phyloP scores from a whole-genome alignment of 2,797 vertebrate genomes.

The Gastrophryne carolinensis region DNA sequence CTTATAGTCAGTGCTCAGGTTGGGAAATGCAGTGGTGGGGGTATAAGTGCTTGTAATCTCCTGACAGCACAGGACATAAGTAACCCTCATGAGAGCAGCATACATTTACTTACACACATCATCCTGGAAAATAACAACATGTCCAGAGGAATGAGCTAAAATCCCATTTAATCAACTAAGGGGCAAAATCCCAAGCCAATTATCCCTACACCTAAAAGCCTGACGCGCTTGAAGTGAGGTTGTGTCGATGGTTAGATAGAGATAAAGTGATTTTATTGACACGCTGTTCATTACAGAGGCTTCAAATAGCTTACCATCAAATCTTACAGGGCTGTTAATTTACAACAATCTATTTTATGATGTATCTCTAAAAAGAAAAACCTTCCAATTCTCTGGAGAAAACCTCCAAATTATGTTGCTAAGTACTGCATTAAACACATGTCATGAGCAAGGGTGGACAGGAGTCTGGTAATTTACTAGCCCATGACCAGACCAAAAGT shows the following conservation, averaged over 20 bases:
- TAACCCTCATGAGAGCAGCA: not conserved
- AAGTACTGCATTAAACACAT: no score
- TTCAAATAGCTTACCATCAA: conserved; percentile 21
- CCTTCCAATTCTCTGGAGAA: not conserved
- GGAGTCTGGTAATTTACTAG: no score
- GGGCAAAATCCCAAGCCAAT: conserved; percentile 7
- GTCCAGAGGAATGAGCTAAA: conserved; percentile 18
- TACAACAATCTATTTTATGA: not conserved
- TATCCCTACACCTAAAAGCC: not conserved
- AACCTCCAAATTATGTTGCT: not conserved
- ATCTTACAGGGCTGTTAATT: not conserved
- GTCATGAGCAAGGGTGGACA: no score
- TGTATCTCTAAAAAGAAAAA: not conserved
- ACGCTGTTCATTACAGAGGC: conserved; percentile 12
- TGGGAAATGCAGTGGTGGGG: not conserved
- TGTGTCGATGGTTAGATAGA: conserved; percentile 1
- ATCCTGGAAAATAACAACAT: not conserved
- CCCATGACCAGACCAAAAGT: no score
- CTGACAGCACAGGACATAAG: not conserved
- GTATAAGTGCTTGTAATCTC: not conserved
- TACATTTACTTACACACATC: not conserved
- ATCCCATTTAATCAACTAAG: conserved; percentile 11
- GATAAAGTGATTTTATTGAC: conserved; percentile 29
- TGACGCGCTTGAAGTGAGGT: not conserved
- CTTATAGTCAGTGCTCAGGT: not conserved